Base-by-base conservation (phyloP, 2,888 invertebrate genomes). In the Pammene aurita region DNA sequence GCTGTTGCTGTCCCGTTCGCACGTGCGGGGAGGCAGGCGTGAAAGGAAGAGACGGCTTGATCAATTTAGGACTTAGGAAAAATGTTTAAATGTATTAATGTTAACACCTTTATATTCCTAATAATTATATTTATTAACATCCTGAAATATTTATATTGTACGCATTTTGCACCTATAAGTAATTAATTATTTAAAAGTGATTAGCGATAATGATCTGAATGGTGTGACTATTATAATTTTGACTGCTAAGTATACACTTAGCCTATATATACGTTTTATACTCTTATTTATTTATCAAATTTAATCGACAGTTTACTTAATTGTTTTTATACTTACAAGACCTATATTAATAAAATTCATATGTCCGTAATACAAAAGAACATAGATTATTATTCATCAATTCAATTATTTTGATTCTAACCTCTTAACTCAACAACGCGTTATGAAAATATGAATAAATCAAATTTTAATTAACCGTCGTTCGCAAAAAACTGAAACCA, bases 381-480 rank as follows among this genome's bases (percentile, higher is more conserved):
- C n/a, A 38, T 55, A 16, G 41, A 38, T 44, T 41, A 4, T 18
- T 13, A 54, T 57, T 16, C 26, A 46, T 48, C 14, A 34, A 64
- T 64, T 58, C 16, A 18, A 64, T 84, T 62, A 77, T 84, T 85
- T 81, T 82, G 80, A 84, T 83, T 77, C 71, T 74, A 81, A 80
- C 77, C 87, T 81, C 89, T 89, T 78, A 77, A 85, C 79, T 77
- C 73, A 70, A 84, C 79, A 77, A 77, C 46, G 60, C 67, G 64
- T 68, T 72, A 75, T 72, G 83, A 84, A 84, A 88, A 84, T 83
- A 84, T 82, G 84, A 87, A 91, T 90, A 91, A 91, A 92, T 90
- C 87, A 90, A 87, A 85, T 85, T 92, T 90, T 90, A 92, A 92
- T 92, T 91, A 91, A 89, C 87, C 83, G 83, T 88, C 82, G 72